Base-by-base conservation (phyloP, 2,113 vertebrate genomes). In the Colaptes auratus region DNA sequence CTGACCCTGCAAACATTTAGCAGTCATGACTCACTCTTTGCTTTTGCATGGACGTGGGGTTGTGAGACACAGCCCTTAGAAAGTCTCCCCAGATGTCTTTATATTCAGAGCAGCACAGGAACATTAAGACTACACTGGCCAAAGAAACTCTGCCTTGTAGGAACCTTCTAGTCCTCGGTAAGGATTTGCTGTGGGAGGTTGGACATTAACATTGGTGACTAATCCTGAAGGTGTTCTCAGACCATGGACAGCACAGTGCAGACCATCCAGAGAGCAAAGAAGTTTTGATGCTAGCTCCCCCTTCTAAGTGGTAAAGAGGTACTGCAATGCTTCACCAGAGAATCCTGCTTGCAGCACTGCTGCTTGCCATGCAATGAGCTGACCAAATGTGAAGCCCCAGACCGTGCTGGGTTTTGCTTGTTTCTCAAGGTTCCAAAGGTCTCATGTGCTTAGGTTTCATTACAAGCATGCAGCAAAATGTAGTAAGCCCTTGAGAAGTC, bases 201-300 rank as follows among this genome's bases (percentile, higher is more conserved):
- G 67, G 59, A 21, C 12, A 25, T 15, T 3, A 36, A 18, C 0
- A 0, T 5, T 6, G 13, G 31, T 42, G 53, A 31, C 53, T 35
- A 70, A 24, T 79, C 17, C 74, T 35, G 35, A 39, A 76, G 35
- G 33, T 46, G 31, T 15, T 88, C 50, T 59, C 64, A 55, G 65
- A 67, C 75, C n/a, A 33, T 8, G 23, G 78, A 50, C 30, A 42
- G 8, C 7, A 3, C 0, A 0, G 9, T 9, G 33, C 39, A 71
- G 27, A 33, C 14, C 8, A 42, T 15, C 21, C 9, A 12, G 19
- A 67, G 46, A 67, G 17, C 48, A 46, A 71, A 39, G 27, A 39
- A 36, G 8, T 53, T 33, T 1, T 60, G 36, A 6, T 61, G 8
- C 21, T 52, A 63, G 24, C 63, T 82, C 42, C 36, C 82, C 55